Evolutionary conservation across 2,113 vertebrate genomes (phyloP).

Genomic region (Galbula dea): DNA sequence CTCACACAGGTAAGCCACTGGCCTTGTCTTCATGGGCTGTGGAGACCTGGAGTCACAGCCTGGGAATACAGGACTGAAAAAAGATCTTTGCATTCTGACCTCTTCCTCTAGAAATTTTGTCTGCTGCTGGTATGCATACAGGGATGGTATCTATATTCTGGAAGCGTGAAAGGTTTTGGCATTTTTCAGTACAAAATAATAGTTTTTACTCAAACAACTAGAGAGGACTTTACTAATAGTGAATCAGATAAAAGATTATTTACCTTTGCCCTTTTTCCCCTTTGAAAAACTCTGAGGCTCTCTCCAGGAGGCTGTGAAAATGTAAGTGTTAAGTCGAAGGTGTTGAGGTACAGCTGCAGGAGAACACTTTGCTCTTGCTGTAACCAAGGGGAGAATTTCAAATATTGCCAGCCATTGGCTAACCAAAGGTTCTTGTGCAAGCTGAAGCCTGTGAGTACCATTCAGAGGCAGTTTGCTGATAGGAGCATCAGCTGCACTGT

Average conservation of each 20-base stretch:
- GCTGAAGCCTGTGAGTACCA: not conserved
- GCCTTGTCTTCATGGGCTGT: not conserved
- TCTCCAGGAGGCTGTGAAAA: not conserved
- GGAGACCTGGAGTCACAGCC: not conserved
- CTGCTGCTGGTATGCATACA: rapidly evolving
- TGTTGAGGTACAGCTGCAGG: not conserved
- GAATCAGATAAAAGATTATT: not conserved
- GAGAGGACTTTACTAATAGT: not conserved
- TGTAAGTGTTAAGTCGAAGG: not conserved
- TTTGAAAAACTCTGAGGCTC: not conserved
- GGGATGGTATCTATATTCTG: not conserved
- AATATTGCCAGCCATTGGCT: not conserved
- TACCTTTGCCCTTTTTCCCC: not conserved
- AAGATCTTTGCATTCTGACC: not conserved
- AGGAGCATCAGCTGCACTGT: not conserved
- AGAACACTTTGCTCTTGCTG: not conserved
- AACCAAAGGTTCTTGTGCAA: rapidly evolving
- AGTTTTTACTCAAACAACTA: not conserved
- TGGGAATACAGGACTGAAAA: not conserved
- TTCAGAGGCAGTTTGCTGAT: not conserved
- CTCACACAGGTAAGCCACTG: conserved; percentile 90
- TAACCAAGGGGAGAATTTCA: not conserved
- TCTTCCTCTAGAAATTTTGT: not conserved
- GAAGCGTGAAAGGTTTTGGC: not conserved
- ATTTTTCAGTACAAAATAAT: not conserved